phyloP scores from a whole-genome alignment of 2,113 vertebrate species.

The Martes martes region DNA sequence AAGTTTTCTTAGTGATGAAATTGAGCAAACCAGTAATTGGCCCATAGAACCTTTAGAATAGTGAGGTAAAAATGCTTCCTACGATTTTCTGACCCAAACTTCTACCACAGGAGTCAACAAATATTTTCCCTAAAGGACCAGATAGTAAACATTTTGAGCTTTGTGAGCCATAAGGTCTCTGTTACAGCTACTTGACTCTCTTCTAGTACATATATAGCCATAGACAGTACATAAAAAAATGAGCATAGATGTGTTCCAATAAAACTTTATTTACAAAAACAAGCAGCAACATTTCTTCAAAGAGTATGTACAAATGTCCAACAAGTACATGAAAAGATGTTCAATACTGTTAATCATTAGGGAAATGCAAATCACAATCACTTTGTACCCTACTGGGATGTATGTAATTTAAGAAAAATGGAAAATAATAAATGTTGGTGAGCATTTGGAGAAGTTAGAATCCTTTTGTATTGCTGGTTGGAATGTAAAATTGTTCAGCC shows the following conservation, averaged over 20 bases:
- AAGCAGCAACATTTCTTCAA: background rate
- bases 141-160: background rate
- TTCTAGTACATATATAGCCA: background rate
- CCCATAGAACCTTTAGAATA: background rate
- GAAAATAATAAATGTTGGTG: background rate
- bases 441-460: background rate
- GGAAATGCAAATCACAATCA: background rate
- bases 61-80: background rate
- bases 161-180: background rate
- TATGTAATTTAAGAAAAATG: background rate
- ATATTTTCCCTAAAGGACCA: constrained; percentile 16
- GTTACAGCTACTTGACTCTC: background rate
- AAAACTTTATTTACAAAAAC: constrained; percentile 22
- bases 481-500: background rate
- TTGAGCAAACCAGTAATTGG: background rate
- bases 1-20: constrained; percentile 6
- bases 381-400: background rate
- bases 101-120: background rate
- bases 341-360: background rate
- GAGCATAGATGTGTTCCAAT: background rate
- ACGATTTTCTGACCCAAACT: background rate
- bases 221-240: background rate
- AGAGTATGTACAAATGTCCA: background rate
- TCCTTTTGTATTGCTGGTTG: background rate
- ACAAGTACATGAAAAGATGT: background rate